Base-by-base conservation (phyloP, 2,888 invertebrate genomes). In the Lasioglossum lativentre region DNA sequence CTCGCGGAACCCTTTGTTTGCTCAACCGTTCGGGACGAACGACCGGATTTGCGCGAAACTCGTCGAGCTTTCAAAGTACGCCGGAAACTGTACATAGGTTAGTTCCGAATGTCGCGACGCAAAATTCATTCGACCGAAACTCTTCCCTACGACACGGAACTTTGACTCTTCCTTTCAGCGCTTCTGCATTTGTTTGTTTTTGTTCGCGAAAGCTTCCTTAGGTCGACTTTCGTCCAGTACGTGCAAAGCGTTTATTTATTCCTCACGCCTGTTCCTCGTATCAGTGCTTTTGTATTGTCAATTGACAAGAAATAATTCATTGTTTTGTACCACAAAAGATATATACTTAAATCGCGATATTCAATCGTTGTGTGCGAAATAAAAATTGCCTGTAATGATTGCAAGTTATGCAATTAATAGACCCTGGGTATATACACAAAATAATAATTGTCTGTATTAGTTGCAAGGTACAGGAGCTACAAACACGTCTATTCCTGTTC, bases 1-100 rank as follows among this genome's bases (percentile, higher is more conserved):
- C 72, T 63, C 70, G 30, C 45, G 14, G 12, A 23, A 78, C 52
- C 71, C 71, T 71, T 78, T 82, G 78, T 82, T 78, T 59, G 74
- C 74, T 71, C 73, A 38, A 66, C 73, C 38, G 47, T 19, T 77
- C 45, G 40, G 10, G 56, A 56, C 56, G 56, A n/a, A 56, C 63
- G 27, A 6, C 47, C 63, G 76, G 45, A 45, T 63, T n/a, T 40
- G 40, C 30, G 45, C 19, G 27, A 38, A 79, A 42, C 30, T 73
- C 63, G 23, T 27, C 45, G 16, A 47, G 63, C 14, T 76, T 72
- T 38, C 38, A 66, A 66, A 45, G 42, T 59, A 42, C 8, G 12
- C 38, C 27, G 30, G 42, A 68, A 80, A 75, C 34, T 23, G 52
- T 47, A 52, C 38, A 40, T 72, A 79, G 27, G 71, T 72, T 59